Evolutionary conservation across 2,113 vertebrate species (phyloP), one percentile per base, ranked within the genome.

Genomic region (Clupea harengus): DNA sequence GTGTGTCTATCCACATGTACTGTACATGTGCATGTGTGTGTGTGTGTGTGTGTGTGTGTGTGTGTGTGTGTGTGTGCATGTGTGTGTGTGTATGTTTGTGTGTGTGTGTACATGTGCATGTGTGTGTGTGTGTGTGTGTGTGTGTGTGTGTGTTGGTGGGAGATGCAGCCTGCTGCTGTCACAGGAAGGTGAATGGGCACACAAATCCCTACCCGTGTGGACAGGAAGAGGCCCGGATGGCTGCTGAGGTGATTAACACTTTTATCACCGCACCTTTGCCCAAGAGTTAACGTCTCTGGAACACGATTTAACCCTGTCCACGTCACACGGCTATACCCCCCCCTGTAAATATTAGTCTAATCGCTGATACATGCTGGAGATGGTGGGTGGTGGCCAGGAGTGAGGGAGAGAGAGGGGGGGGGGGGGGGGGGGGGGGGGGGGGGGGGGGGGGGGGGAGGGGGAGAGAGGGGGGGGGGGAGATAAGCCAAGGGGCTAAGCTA

Each of bases 211-310:
- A 87, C 81, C 81, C 86, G 83, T 49, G 18, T 52, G 64, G 57
- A 84, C 87, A 89, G 87, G 15, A 84, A 85, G 82, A 83, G 75
- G 78, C 84, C 72, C 91, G 87, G 83, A 88, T 87, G 81, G 86
- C 18, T 50, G 60, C 50, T 88, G 85, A 91, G 89, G 92, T 92
- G 94, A 93, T 95, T 96, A 96, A 96, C 93, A 92, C 93, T 92
- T 93, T 72, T 90, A 88, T 90, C 90, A 89, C 90, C 89, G 85
- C 88, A 85, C n/a, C 6, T 91, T 52, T 90, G 92, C 91, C 90
- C 83, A 81, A 86, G 45, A 86, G 83, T 85, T 83, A 91, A 89
- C 87, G 86, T 52, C 87, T 81, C 84, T 82, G 46, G 72, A 82
- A 82, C 64, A 60, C 85, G 82, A 89, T 86, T 88, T 87, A 87